Evolutionary conservation across 2,888 invertebrate species (phyloP), one percentile per base, ranked within the genome.

Genomic region (Miltochrista miniata): DNA sequence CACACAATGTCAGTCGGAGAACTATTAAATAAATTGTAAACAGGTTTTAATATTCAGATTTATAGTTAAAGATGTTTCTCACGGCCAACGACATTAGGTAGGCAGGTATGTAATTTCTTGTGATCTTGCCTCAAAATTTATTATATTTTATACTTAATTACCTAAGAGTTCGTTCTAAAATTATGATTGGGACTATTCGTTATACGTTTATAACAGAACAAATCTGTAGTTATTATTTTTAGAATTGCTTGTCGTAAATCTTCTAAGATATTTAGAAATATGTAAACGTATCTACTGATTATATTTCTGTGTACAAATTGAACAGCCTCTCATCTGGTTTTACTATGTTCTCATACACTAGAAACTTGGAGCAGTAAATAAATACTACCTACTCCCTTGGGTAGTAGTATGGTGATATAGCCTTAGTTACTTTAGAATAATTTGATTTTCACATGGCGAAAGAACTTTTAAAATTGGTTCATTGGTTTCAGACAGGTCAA

Each of bases 11-110:
- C 52, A 68, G 12, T 29, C 34, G 13, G 35, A 35, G 54, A 54
- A 39, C 31, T 54, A 56, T 61, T 59, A 59, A 56, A 59, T 39
- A 46, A 52, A 67, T 63, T 59, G 40, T 54, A 65, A 56, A 60
- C 68, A 54, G 65, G 66, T 59, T 68, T 48, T 48, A 54, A 39
- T 56, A 51, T 56, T 54, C 52, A 56, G 47, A 68, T 67, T 67
- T 64, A 62, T 58, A 38, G 46, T 36, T 45, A 30, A 18, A 24
- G 36, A 46, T 35, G 43, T 30, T 52, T 64, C 51, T 46, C 54
- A 59, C 45, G 55, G 54, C 45, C 35, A 45, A 45, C 36, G 53
- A 51, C 35, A 54, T 59, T 53, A 24, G 18, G 18, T 24, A 24
- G 18, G 5, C 5, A 24, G 3, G n/a, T n/a, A n/a, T n/a, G n/a